Percentiles rank a stretch among this genome's conserved stretches.
Evolutionary conservation across 1,140 invertebrate genomes (phyloP).

Genomic region (Oscheius sp.): DNA sequence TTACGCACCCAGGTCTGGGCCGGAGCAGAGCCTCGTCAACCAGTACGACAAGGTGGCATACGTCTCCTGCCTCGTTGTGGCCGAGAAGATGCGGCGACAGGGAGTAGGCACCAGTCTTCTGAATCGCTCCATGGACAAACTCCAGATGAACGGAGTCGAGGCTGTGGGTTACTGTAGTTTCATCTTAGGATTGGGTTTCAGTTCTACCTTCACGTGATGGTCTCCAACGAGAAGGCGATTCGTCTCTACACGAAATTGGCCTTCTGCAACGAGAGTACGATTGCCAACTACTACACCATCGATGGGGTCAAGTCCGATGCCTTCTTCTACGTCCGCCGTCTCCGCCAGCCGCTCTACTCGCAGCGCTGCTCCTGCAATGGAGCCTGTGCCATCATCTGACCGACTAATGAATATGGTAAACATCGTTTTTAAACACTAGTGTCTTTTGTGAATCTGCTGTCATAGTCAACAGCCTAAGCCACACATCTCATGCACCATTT

Average conservation of each 20-base stretch:
- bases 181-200: too few relatives aligned
- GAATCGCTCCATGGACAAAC: background rate
- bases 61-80: background rate
- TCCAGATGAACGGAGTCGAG: background rate
- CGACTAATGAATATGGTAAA: too few relatives aligned
- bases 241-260: background rate
- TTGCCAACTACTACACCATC: background rate
- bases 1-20: background rate
- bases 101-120: background rate
- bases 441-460: too few relatives aligned
- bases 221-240: background rate
- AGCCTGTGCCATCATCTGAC: too few relatives aligned
- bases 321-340: background rate
- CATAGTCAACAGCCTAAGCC: too few relatives aligned
- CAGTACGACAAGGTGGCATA: background rate
- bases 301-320: background rate
- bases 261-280: background rate
- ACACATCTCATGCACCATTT: too few relatives aligned
- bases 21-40: background rate
- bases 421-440: too few relatives aligned
- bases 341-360: too few relatives aligned
- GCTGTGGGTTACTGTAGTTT: too few relatives aligned
- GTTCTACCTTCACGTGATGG: conserved; percentile 6
- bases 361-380: too few relatives aligned
- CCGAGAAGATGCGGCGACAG: background rate